Evolutionary conservation across 2,888 invertebrate genomes (phyloP), one percentile per base, ranked within the genome.

Genomic region (Melieria picta): DNA sequence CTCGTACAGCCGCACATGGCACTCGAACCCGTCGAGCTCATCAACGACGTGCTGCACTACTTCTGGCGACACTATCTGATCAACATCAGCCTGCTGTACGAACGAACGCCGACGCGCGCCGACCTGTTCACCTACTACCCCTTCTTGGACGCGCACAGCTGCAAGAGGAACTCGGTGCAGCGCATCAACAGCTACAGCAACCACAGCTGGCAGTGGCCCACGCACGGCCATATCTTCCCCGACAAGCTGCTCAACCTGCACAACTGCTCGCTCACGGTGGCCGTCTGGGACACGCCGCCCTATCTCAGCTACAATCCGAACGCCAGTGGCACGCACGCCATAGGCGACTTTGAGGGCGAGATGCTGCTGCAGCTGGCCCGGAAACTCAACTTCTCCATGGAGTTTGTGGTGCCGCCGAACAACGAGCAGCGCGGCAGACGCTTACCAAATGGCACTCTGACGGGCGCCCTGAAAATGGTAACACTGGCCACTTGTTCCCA

Each of bases 381-480:
- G 11, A 76, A 77, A 42, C 58, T 81, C 7, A 79, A 80, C 62
- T 81, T 81, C 70, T 70, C 75, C 0, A 47, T 80, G 4, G 65
- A 75, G 4, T 47, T 77, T 1, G 11, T 76, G 13, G 74, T 77
- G 6, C 75, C 77, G 9, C 73, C 78, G 9, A 73, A 79, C 10
- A 61, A 74, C 56, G 77, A 78, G 46, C 72, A 76, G 45, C 75
- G 78, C 4, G 80, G 80, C 1, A 69, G 57, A 10, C 58, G 74
- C 9, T 72, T 77, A 11, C 5, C 62, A 5, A 80, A 81, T 73
- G 79, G 79, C 4, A 78, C 72, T 2, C 30, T 71, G 16, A 80
- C 77, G 1, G 80, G 80, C 46, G 77, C 79, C 13, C 67, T 79
- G 63, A 74, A 70, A 71, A 65, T 79, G 77, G 81, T 80, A 75